These are phyloP conservation scores for Sebastes hopkinsi DNA, from an alignment of 2,797 vertebrate genomes.

Conservation along the genomic window DNA sequence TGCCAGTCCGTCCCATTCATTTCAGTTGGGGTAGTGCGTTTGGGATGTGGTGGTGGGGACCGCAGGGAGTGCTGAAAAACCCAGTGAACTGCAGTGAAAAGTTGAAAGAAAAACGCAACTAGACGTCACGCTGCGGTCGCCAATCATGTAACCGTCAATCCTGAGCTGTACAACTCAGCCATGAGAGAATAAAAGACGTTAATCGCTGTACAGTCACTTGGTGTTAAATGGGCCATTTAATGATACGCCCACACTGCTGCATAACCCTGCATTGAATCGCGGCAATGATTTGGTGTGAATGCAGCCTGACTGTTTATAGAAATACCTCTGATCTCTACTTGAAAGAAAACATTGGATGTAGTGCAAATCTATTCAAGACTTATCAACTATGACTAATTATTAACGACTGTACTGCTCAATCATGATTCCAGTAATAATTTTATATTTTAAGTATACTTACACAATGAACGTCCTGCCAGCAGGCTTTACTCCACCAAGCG, in stretches of 20 bases:
- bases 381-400: neutral
- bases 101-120: too few relatives aligned
- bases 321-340: neutral
- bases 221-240: neutral
- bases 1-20: neutral
- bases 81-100: too few relatives aligned
- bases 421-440: accelerated
- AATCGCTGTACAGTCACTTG: neutral
- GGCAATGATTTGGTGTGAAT: neutral
- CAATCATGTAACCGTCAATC: neutral
- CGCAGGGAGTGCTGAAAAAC: neutral
- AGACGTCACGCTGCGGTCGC: neutral
- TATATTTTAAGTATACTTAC: constrained; percentile 80
- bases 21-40: neutral
- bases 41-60: neutral
- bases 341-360: neutral
- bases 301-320: neutral
- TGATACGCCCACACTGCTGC: neutral
- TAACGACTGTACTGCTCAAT: neutral
- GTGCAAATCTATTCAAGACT: neutral
- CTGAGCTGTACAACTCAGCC: neutral
- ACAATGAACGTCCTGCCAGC: constrained; percentile 97
- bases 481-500: constrained; percentile 95
- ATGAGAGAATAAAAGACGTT: neutral
- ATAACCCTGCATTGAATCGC: too few relatives aligned